phyloP scores from a whole-genome alignment of 2,113 vertebrate species.

The Zosterops lateralis region DNA sequence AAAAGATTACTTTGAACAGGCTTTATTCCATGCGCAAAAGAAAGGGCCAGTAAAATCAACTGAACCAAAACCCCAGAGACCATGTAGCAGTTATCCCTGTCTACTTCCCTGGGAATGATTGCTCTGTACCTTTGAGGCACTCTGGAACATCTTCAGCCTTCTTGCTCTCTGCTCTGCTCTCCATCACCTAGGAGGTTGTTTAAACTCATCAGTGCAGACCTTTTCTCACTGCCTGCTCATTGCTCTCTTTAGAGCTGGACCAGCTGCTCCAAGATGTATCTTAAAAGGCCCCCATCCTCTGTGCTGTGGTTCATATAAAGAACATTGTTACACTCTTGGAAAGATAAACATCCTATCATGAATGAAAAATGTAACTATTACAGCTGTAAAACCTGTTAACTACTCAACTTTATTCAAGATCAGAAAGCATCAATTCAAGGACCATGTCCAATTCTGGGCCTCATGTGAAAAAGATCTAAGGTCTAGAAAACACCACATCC shows the following conservation, averaged over 20 bases:
- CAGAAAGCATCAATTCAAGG: background rate
- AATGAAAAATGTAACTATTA: slow-evolving; percentile 12
- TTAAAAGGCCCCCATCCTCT: background rate
- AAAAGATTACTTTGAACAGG: background rate
- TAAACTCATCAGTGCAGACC: background rate
- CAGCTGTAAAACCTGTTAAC: background rate
- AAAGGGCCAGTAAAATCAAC: background rate
- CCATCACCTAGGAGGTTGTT: background rate
- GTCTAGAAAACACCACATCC: background rate
- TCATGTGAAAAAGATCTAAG: background rate
- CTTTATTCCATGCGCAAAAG: background rate
- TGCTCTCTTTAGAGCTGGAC: background rate
- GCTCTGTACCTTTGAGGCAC: background rate
- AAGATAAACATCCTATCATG: slow-evolving; percentile 44
- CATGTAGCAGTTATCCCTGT: background rate
- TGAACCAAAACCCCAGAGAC: background rate
- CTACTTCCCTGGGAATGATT: background rate
- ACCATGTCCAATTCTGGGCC: background rate
- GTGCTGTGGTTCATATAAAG: background rate
- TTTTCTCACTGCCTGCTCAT: background rate
- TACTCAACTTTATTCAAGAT: background rate
- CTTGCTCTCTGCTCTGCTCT: background rate
- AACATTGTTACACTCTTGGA: background rate
- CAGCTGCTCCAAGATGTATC: background rate
- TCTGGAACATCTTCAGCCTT: background rate